Evolutionary conservation across 2,888 invertebrate genomes (phyloP), one percentile per base, ranked within the genome.

Genomic region (Micoletzkya japonica): DNA sequence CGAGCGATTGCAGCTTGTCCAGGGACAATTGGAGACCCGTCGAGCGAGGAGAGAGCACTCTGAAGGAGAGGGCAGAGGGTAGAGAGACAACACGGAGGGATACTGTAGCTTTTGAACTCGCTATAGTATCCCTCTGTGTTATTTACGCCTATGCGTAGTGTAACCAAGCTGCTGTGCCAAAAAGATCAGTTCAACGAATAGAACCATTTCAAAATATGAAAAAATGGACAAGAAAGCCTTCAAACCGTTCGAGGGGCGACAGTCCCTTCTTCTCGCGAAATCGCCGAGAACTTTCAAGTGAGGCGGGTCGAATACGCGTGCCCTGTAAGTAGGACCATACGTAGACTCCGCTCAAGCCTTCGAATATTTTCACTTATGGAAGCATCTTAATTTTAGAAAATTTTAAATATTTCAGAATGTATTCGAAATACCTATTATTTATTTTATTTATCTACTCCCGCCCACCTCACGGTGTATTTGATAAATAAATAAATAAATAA

Each of bases 21-120:
- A 83, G 71, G 58, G 81, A 81, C 71, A 82, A 70, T 58, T 74
- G 73, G 61, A 80, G 71, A 59, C 81, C 83, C n/a, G 80, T 81
- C 37, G 76, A 69, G 20, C 79, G 72, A 30, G 83, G 83, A 63
- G 78, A 74, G 39, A 83, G 74, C 24, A 81, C 77, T 73, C 82
- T 74, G 54, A 68, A 54, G 36, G 32, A 7, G 24, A 1, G 30
- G 17, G 14, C 2, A 57, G 6, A 24, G 10, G 52, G 20, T 7
- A 3, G 52, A 24, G 52, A 7, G 14, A 2, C 2, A 52, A 10
- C 4, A 14, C 3, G 52, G 39, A 52, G 52, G 24, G 17, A n/a
- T 7, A n/a, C 2, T 57, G 2, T 24, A 28, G 20, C 3, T 3
- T n/a, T 32, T 44, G 44, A 44, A 44, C 10, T 44, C 10, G 10